Evolutionary conservation across 2,888 invertebrate genomes (phyloP), one percentile per base, ranked within the genome.

Genomic region (Troides oblongomaculatus): DNA sequence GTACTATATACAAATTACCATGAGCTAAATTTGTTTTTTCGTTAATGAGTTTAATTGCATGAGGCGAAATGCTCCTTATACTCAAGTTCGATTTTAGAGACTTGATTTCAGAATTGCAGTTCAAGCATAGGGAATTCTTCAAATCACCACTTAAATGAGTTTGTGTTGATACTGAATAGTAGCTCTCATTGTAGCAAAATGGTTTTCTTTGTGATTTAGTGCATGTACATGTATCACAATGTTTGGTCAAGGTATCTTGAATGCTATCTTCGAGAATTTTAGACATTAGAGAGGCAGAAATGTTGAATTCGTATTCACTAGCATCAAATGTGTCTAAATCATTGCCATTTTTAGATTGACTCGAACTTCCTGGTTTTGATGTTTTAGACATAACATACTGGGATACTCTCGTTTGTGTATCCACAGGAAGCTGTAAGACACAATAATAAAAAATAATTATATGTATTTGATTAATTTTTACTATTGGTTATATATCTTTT

Each of bases 231-330:
- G 96, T 96, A 79, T 96, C 96, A 87, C 97, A 97, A 81, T 97
- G 97, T 84, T 96, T 96, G 2, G 95, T 94, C 66, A 95, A 94
- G 68, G 96, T 95, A 74, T 97, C 97, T 72, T 96, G 95, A 77
- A 97, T 97, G 72, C 97, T 94, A 80, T 97, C 97, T 86, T 98
- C 97, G 46, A 98, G 92, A 72, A 97, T 97, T 93, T 97, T 97
- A 3, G 97, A 97, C 96, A 98, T 96, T 66, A 97, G 95, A 14
- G 97, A 96, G 36, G 97, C 97, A 5, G 97, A 97, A 18, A 96
- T 94, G 79, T 96, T 96, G 66, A 96, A 94, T 74, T 94, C 94
- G 66, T 94, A 94, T 81, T 94, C 94, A 74, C 94, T 94, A 58
- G 93, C 90, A 69, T 94, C 94, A 71, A 91, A 92, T 68, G 94